A percentile compares a stretch with the other conserved stretches of the same genome.
These are phyloP conservation scores for Eufriesea mexicana DNA, from an alignment of 1,140 invertebrate species.

Conservation along the genomic window DNA sequence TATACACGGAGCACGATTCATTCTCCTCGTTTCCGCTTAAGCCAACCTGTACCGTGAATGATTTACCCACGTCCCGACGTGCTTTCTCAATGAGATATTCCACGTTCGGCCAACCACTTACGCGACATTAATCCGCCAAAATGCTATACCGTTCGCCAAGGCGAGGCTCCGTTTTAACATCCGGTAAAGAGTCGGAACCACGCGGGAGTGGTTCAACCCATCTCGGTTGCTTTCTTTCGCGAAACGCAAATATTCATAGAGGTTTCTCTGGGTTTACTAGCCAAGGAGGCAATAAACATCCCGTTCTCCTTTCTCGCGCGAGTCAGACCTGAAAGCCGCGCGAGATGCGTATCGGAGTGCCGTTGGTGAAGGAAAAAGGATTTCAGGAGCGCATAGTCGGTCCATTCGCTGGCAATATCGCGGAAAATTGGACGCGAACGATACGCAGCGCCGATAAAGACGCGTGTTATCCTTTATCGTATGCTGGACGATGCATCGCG, in stretches of 20 bases:
- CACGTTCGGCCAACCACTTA: neutral
- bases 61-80: neutral
- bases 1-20: neutral
- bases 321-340: neutral
- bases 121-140: neutral
- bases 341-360: slow-evolving; percentile 29
- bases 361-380: slow-evolving; percentile 8
- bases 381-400: neutral
- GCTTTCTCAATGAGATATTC: neutral
- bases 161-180: too few relatives aligned
- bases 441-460: slow-evolving; percentile 25
- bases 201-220: slow-evolving; percentile 18
- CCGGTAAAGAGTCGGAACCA: neutral
- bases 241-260: slow-evolving; percentile 17
- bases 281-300: slow-evolving; percentile 30
- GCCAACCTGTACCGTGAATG: neutral
- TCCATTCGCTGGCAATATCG: slow-evolving; percentile 23
- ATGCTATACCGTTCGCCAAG: too few relatives aligned
- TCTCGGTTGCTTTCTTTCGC: neutral
- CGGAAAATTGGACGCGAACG: slow-evolving; percentile 31
- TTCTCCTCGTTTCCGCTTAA: neutral
- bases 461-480: slow-evolving; percentile 1
- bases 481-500: neutral
- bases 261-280: neutral
- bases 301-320: neutral